phyloP scores from a whole-genome alignment of 2,113 vertebrate species.

The Sceloporus undulatus region DNA sequence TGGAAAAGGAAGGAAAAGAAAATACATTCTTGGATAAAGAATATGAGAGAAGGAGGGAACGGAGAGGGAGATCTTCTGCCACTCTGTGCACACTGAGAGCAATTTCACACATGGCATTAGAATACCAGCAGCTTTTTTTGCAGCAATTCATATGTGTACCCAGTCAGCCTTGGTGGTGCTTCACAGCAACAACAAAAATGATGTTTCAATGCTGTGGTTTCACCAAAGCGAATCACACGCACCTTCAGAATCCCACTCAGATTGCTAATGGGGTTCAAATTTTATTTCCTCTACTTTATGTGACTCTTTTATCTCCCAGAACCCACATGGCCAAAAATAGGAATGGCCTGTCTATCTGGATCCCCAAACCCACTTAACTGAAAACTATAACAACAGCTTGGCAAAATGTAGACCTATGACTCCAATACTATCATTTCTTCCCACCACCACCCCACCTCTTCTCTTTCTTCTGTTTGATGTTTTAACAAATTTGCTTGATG shows the following conservation, averaged over 20 bases:
- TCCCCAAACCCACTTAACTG: no score
- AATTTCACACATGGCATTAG: constrained; percentile 33
- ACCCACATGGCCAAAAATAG: no score
- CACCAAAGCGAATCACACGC: constrained; percentile 59
- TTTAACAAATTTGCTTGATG: no score
- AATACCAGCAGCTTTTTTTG: constrained; percentile 51
- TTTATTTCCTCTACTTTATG: no score
- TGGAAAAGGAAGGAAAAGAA: constrained; percentile 69
- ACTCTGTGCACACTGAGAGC: constrained; percentile 36
- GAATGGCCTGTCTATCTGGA: no score
- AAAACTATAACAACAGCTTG: no score
- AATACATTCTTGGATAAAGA: constrained; percentile 68
- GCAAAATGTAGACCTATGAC: no score
- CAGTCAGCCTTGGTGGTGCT: constrained; percentile 60
- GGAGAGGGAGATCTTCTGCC: constrained; percentile 20
- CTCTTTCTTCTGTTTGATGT: no score
- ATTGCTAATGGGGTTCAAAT: no score
- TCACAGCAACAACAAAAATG: constrained; percentile 31
- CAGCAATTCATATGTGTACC: constrained; percentile 49
- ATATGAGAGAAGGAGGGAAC: background rate
- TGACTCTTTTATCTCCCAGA: no score
- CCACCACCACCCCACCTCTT: no score
- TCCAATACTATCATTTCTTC: no score
- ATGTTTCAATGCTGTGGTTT: background rate
- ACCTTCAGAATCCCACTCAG: background rate